Evolutionary conservation across 2,113 vertebrate species (phyloP).

Genomic region (Leptosomus discolor): DNA sequence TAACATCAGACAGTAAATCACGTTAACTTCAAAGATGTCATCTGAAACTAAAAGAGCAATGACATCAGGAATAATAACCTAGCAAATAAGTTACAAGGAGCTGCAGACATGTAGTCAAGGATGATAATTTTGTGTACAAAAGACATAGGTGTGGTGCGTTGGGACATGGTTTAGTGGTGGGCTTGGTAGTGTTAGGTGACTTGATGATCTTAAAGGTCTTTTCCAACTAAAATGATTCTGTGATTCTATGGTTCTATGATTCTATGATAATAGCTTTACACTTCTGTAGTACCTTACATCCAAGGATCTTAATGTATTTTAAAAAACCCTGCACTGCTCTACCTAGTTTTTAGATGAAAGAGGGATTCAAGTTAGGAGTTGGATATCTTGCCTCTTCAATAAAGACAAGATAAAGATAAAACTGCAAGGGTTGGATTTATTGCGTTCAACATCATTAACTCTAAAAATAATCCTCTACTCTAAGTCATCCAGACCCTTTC

Average conservation of each 20-base stretch:
- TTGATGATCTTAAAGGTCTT: too few relatives aligned
- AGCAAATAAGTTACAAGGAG: neutral
- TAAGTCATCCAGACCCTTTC: neutral
- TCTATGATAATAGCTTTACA: neutral
- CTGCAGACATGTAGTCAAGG: neutral
- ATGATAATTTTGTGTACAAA: too few relatives aligned
- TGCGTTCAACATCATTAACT: neutral
- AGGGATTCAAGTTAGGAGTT: neutral
- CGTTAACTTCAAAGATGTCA: neutral
- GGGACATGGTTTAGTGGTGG: too few relatives aligned
- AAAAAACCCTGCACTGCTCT: neutral
- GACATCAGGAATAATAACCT: neutral
- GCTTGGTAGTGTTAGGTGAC: too few relatives aligned
- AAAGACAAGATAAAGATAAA: neutral
- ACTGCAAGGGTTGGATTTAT: neutral
- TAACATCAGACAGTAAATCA: neutral
- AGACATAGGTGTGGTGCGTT: too few relatives aligned
- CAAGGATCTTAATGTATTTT: neutral
- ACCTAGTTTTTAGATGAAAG: neutral
- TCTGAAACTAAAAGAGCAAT: neutral
- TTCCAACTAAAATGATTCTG: too few relatives aligned
- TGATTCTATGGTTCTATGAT: too few relatives aligned
- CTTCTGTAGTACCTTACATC: neutral
- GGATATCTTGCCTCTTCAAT: neutral
- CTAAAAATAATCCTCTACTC: neutral